Base-by-base conservation (phyloP, 1,140 invertebrate species). In the Physella acuta region DNA sequence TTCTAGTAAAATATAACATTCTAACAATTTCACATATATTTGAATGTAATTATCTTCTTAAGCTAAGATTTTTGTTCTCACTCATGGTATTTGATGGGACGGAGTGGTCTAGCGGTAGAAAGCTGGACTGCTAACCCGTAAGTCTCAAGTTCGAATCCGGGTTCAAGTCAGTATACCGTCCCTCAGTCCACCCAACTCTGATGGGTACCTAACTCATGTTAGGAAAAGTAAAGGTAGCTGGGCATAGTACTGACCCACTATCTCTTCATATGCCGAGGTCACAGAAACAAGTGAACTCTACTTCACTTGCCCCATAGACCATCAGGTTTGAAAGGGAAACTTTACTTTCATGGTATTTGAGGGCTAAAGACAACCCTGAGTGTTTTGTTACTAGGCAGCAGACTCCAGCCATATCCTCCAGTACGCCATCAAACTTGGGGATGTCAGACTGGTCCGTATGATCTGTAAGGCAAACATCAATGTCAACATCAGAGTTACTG, bases 401-500 rank as follows among this genome's bases (percentile, higher is more conserved):
- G 63, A 71, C 8, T 75, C 73, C 39, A 72, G 70, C 16, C 81
- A 82, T 56, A 79, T 82, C 33, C 65, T 82, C 44, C 80, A 81
- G 58, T 70, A 79, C 70, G 79, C 79, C 37, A 76, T 82, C 24
- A 71, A 73, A 36, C 69, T 76, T 33, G 69, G 74, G 33, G 76
- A 81, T 51, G 36, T 56, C 28, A 60, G 68, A 33, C 67, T 79
- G 44, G 78, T 82, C 2, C 59, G 74, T 49, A 70, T 81, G 72
- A 71, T 82, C 28, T 80, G 80, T 74, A 72, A 78, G 39, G 76
- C 79, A 17, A 79, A 76, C 20, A 80, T 78, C 16, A 77, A 82
- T 67, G 75, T 81, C 56, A 82, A 82, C 55, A 63, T 75, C 20
- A 61, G 53, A 28, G 75, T 82, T 30, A 64, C 68, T n/a, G 70